Percentiles rank a stretch among this genome's conserved stretches.
phyloP scores from a whole-genome alignment of 2,113 vertebrate species.

The Grallaria varia region DNA sequence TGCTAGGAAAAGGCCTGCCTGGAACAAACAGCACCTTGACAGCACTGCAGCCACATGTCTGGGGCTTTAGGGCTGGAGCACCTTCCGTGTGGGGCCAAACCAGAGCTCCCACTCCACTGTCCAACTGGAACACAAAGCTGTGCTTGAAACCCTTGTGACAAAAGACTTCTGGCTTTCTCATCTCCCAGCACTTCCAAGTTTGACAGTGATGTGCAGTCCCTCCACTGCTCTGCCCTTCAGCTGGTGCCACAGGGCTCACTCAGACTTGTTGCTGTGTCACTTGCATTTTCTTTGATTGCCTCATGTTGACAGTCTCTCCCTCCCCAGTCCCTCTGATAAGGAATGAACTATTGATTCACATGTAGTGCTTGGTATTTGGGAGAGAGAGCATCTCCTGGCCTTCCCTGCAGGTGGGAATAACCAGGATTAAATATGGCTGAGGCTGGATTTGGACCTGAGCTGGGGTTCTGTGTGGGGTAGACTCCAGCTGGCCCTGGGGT shows the following conservation, averaged over 20 bases:
- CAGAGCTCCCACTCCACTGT: neutral
- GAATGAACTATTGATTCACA: neutral
- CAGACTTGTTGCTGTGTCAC: neutral
- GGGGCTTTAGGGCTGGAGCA: neutral
- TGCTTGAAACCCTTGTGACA: neutral
- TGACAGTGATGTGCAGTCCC: neutral
- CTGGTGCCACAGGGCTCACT: neutral
- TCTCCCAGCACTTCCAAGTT: neutral
- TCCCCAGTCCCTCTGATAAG: neutral
- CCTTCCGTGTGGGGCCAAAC: neutral
- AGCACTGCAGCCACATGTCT: neutral
- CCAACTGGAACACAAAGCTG: neutral
- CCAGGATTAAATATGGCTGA: neutral
- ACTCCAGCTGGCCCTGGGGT: no score
- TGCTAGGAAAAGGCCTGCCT: neutral
- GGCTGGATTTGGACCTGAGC: neutral
- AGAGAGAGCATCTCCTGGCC: neutral
- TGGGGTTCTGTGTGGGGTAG: no score
- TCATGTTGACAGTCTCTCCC: neutral
- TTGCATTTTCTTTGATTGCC: slow-evolving; percentile 8
- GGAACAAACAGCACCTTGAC: neutral
- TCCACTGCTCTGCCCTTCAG: neutral
- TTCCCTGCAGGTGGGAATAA: neutral
- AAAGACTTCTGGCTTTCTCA: neutral
- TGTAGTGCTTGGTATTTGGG: neutral